These are phyloP conservation scores for Rhynchotus rufescens DNA, from an alignment of 2,797 vertebrate genomes.

Conservation along the genomic window DNA sequence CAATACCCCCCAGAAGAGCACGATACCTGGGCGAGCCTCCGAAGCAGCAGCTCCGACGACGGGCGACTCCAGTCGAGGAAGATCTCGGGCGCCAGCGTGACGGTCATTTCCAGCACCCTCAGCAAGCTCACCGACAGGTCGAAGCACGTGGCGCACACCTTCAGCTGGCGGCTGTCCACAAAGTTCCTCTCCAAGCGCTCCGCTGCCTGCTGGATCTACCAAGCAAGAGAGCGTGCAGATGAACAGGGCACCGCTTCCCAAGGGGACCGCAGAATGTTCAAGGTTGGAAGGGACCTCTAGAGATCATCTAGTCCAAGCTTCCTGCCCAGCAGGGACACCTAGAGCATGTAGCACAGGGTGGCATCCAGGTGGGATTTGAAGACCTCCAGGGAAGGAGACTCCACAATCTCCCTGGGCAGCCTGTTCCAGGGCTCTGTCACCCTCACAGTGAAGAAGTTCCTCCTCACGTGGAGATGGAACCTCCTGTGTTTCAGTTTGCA, in stretches of 20 bases:
- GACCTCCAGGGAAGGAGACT: too few species aligned
- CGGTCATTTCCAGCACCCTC: constrained; percentile 96
- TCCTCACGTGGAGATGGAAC: too few species aligned
- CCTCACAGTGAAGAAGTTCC: too few species aligned
- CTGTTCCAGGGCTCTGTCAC: too few species aligned
- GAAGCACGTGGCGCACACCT: constrained; percentile 98
- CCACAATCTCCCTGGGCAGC: too few species aligned
- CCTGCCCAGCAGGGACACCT: too few species aligned
- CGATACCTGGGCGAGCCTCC: constrained; percentile 92
- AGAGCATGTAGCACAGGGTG: too few species aligned
- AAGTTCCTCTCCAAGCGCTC: constrained; percentile 97
- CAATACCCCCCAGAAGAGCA: not conserved
- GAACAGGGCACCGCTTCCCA: not conserved
- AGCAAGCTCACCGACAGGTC: constrained; percentile 97
- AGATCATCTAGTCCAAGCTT: too few species aligned
- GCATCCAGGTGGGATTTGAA: too few species aligned
- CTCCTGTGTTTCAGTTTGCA: too few species aligned
- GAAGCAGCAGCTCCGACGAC: constrained; percentile 92
- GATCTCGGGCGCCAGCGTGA: constrained; percentile 93
- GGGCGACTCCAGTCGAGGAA: constrained; percentile 94
- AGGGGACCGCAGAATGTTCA: not conserved
- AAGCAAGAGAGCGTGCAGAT: not conserved
- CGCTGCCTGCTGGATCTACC: constrained; percentile 97
- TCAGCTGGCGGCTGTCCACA: constrained; percentile 96
- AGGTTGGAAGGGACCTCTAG: too few species aligned